Base-by-base conservation (phyloP, 2,888 invertebrate genomes). In the Macroteleia sp. region DNA sequence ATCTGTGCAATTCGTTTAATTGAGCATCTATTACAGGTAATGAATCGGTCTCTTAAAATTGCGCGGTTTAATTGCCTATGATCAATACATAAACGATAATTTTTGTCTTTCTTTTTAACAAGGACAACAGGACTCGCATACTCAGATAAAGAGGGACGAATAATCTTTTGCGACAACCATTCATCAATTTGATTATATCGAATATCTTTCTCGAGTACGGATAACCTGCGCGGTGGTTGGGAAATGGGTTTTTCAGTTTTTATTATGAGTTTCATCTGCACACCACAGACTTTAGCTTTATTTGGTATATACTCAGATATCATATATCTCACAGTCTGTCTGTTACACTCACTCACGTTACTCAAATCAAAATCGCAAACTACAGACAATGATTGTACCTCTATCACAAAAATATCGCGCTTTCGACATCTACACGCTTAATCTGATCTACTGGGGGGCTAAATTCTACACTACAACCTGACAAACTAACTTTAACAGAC, bases 241-340 rank as follows among this genome's bases (percentile, higher is more conserved):
- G 79, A 81, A 1, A 88, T 83, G 0, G 87, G 87, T 9, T 59
- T 67, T 1, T 88, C 85, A 41, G 85, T 85, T 28, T 71, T 81
- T 2, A 88, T 32, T 34, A 89, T 52, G n/a, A 89, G 85, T 44
- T 76, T 81, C 77, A 85, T 87, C 4, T 83, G 66, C 6, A 87
- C 61, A 2, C 69, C 77, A 2, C 82, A 77, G 0, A 82, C 79
- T 25, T 80, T 76, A 9, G 52, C 52, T 44, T 32, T 19, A 30
- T 19, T 10, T 10, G 32, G 32, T 10, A 10, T 10, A 32, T 32
- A 32, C 3, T 32, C 10, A 32, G 32, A 32, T 32, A 32, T 10
- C 32, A 10, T 10, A 32, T 32, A 4, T 32, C 9, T 32, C n/a
- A 32, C n/a, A 10, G 2, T 32, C n/a, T 32, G 10, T 32, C n/a